These are phyloP conservation scores for Anguilla japonica DNA, from an alignment of 2,113 vertebrate species.

Conservation along the genomic window DNA sequence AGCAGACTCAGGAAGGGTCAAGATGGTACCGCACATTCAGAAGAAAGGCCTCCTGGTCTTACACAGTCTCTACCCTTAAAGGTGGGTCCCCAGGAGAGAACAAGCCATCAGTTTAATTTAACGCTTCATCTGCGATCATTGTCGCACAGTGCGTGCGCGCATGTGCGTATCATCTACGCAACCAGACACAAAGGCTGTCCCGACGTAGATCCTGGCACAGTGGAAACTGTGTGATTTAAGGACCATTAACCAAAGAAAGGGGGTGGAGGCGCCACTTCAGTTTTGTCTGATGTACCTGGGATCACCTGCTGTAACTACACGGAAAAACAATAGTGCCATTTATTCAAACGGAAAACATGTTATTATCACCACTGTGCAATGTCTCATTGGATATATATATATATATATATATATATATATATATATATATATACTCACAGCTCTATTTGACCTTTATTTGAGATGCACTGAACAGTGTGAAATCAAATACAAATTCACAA, in stretches of 20 bases:
- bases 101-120: conserved; percentile 22
- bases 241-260: not conserved
- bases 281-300: not conserved
- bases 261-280: too few species aligned
- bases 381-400: too few species aligned
- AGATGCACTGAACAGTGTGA: too few species aligned
- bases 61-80: not conserved
- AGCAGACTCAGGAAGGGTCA: not conserved
- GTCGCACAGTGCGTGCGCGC: not conserved
- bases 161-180: not conserved
- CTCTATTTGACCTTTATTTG: too few species aligned
- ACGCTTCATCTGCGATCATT: conserved; percentile 24
- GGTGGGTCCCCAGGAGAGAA: conserved; percentile 16
- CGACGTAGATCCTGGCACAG: not conserved
- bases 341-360: not conserved
- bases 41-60: not conserved
- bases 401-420: too few species aligned
- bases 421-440: too few species aligned
- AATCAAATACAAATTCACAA: too few species aligned
- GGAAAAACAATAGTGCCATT: too few species aligned
- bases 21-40: not conserved
- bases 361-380: not conserved
- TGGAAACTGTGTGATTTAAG: not conserved
- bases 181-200: not conserved
- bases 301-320: not conserved